phyloP scores from a whole-genome alignment of 1,140 invertebrate genomes.

The Drosophila funebris region DNA sequence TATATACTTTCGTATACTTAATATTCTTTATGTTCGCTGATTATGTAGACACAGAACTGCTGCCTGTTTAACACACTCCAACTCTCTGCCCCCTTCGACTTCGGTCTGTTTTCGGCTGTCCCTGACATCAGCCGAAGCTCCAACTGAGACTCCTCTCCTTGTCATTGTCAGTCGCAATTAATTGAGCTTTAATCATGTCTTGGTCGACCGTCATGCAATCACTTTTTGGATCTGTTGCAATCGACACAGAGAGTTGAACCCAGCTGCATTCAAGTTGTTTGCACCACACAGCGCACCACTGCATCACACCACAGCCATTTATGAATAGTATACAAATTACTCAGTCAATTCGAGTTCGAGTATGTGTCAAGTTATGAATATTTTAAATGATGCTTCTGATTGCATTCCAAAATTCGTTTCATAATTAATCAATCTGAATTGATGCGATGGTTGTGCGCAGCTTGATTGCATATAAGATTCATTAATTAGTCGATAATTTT shows the following conservation, averaged over 20 bases:
- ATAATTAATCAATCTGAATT: slow-evolving; percentile 4
- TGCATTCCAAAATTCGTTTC: slow-evolving; percentile 1
- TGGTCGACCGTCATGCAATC: slow-evolving; percentile 45
- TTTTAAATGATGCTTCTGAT: slow-evolving; percentile 4
- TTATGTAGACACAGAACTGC: slow-evolving; percentile 14
- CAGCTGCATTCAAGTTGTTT: slow-evolving; percentile 17
- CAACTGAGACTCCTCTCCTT: slow-evolving; percentile 38
- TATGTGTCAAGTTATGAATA: background rate
- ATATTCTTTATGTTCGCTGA: slow-evolving; percentile 22
- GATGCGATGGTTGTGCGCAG: background rate
- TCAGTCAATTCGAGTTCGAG: background rate
- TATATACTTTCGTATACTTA: background rate
- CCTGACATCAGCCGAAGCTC: slow-evolving; percentile 48
- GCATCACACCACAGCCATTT: background rate
- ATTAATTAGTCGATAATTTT: background rate
- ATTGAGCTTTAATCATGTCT: slow-evolving; percentile 74
- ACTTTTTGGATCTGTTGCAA: slow-evolving; percentile 48
- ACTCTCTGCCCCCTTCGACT: background rate
- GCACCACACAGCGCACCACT: background rate
- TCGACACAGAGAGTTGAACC: slow-evolving; percentile 11
- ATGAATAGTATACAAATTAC: slow-evolving; percentile 16
- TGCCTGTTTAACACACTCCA: background rate
- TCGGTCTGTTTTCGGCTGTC: slow-evolving; percentile 35
- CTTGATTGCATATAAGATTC: background rate
- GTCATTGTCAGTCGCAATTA: slow-evolving; percentile 62